Percentiles rank a stretch among this genome's conserved stretches.
Evolutionary conservation across 2,113 vertebrate species (phyloP).

Genomic region (Scolopax mira): DNA sequence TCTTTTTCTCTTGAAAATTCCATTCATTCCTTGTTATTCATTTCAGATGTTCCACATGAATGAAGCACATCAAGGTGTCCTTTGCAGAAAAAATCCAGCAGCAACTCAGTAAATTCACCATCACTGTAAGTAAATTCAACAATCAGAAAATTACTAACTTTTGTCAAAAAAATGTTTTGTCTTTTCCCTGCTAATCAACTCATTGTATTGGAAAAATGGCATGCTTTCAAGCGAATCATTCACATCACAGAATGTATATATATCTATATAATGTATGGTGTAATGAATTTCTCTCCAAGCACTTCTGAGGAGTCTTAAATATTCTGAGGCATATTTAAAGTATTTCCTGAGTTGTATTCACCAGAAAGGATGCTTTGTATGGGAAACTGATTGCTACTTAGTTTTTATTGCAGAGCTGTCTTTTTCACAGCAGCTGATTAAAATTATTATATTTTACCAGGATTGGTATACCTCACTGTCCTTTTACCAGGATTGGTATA

Average conservation of each 20-base stretch:
- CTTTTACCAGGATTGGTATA: neutral
- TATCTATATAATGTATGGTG: neutral
- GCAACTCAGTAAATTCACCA: neutral
- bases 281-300: neutral
- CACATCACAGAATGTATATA: neutral
- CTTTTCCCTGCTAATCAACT: neutral
- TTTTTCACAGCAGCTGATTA: neutral
- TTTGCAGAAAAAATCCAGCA: constrained; percentile 5
- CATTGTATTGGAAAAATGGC: neutral
- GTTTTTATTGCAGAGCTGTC: neutral
- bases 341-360: neutral
- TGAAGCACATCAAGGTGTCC: neutral
- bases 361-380: neutral
- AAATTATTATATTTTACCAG: neutral
- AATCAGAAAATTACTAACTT: neutral
- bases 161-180: neutral
- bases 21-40: neutral
- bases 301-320: neutral
- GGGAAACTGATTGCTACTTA: neutral
- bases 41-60: constrained; percentile 42
- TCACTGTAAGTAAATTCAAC: constrained; percentile 25
- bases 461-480: neutral
- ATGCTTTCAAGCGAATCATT: neutral
- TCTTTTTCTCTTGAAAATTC: constrained; percentile 45
- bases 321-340: neutral